A percentile compares a stretch with the other conserved stretches of the same genome.
Evolutionary conservation across 2,797 vertebrate species (phyloP).

Genomic region (Mormyrus hasselquistii): DNA sequence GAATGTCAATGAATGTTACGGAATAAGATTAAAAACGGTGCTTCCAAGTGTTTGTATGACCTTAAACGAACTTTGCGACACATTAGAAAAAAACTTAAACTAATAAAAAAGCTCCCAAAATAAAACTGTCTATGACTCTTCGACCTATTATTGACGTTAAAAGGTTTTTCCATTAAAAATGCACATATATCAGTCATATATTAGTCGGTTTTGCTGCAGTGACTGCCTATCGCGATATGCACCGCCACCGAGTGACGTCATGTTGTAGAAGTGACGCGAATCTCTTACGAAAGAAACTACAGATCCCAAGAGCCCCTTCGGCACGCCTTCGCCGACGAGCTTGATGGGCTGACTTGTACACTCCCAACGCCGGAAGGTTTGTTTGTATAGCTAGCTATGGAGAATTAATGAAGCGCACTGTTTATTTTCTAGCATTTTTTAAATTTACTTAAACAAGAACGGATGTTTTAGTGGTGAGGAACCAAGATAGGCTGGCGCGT

Average conservation of each 20-base stretch:
- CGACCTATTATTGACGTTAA: background rate
- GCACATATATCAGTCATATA: background rate
- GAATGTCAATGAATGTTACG: conserved; percentile 9
- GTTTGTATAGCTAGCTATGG: background rate
- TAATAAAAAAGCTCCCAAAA: conserved; percentile 16
- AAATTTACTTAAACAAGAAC: background rate
- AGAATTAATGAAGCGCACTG: background rate
- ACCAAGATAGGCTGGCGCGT: background rate
- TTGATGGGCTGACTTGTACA: background rate
- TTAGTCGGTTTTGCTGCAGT: background rate
- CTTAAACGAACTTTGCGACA: conserved; percentile 3
- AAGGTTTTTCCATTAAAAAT: background rate
- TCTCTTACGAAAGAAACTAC: background rate
- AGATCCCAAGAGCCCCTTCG: background rate
- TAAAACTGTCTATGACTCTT: conserved; percentile 3
- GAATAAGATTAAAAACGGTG: background rate
- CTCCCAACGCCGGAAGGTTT: background rate
- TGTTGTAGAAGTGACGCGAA: background rate
- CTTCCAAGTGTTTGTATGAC: conserved; percentile 12
- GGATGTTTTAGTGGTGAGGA: background rate
- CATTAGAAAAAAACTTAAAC: conserved; percentile 2
- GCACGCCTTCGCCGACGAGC: background rate
- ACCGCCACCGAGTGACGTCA: background rate
- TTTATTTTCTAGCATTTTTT: background rate
- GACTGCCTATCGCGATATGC: background rate